A percentile compares a stretch with the other conserved stretches of the same genome.
Conservation (phyloP, 2,797 vertebrate species). For the Sebastes itinus region DNA sequence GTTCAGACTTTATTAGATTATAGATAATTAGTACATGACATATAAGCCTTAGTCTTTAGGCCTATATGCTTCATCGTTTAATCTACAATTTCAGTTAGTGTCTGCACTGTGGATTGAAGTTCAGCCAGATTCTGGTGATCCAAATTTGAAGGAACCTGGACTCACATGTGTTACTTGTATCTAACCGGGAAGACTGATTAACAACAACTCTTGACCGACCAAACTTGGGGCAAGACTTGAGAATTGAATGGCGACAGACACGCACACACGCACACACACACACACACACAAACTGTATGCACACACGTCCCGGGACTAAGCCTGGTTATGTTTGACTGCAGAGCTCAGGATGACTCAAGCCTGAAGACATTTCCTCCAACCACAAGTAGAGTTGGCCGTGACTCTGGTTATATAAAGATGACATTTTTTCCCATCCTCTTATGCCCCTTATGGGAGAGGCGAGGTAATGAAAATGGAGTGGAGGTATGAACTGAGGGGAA, state of each 20-base stretch:
- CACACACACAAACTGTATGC: too few relatives aligned
- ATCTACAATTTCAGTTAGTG: too few relatives aligned
- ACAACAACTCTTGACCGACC: background rate
- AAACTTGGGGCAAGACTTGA: background rate
- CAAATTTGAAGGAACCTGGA: background rate
- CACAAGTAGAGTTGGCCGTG: constrained; percentile 74
- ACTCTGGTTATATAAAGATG: constrained; percentile 78
- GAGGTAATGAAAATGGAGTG: constrained; percentile 21
- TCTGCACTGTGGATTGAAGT: too few relatives aligned
- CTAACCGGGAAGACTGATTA: background rate
- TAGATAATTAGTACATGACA: too few relatives aligned
- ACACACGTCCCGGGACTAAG: background rate
- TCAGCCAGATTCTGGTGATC: too few relatives aligned
- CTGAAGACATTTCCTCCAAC: constrained; percentile 79
- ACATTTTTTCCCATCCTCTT: constrained; percentile 52
- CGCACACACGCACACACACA: background rate
- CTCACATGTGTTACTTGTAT: background rate
- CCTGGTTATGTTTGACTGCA: constrained; percentile 31
- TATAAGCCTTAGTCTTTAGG: too few relatives aligned
- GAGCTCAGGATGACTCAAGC: constrained; percentile 75
- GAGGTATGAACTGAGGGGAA: background rate
- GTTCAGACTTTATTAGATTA: too few relatives aligned
- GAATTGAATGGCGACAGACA: background rate
- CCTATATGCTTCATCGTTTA: too few relatives aligned
- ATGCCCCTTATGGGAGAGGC: constrained; percentile 16